phyloP scores from a whole-genome alignment of 2,113 vertebrate species.

The Eolophus roseicapilla region DNA sequence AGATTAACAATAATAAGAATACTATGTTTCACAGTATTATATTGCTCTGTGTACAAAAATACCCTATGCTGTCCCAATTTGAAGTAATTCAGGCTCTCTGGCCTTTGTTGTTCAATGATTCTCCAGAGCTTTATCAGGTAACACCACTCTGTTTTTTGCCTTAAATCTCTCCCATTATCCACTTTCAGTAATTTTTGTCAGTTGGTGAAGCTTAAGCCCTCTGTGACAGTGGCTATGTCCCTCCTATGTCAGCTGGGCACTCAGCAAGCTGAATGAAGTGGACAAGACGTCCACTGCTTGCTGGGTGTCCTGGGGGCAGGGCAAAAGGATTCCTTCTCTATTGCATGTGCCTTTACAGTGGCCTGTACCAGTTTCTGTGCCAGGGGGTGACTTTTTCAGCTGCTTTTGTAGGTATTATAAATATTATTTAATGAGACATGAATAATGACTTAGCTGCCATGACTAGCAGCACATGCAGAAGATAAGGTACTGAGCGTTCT shows the following conservation, averaged over 20 bases:
- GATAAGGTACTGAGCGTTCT: not conserved
- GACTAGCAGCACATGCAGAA: not conserved
- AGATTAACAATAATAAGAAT: not conserved
- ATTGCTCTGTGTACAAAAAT: not conserved
- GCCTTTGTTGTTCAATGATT: not conserved
- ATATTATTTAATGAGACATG: not conserved
- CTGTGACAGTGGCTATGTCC: not conserved
- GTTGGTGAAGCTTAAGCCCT: not conserved
- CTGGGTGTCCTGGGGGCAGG: not conserved
- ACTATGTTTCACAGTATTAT: not conserved
- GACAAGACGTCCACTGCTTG: not conserved
- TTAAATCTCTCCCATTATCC: not conserved
- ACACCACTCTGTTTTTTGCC: not conserved
- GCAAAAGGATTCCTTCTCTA: not conserved
- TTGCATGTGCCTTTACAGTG: not conserved
- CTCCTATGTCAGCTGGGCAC: not conserved
- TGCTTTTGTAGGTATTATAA: not conserved
- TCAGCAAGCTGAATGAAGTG: not conserved
- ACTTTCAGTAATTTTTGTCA: not conserved
- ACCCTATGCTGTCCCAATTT: not conserved
- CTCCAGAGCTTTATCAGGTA: not conserved
- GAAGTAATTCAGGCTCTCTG: not conserved
- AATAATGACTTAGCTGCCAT: not conserved
- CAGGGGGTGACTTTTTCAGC: not conserved
- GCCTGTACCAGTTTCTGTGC: not conserved